A percentile compares a stretch with the other conserved stretches of the same genome.
phyloP scores from a whole-genome alignment of 2,888 invertebrate genomes.

The Ptilodon capucinus region DNA sequence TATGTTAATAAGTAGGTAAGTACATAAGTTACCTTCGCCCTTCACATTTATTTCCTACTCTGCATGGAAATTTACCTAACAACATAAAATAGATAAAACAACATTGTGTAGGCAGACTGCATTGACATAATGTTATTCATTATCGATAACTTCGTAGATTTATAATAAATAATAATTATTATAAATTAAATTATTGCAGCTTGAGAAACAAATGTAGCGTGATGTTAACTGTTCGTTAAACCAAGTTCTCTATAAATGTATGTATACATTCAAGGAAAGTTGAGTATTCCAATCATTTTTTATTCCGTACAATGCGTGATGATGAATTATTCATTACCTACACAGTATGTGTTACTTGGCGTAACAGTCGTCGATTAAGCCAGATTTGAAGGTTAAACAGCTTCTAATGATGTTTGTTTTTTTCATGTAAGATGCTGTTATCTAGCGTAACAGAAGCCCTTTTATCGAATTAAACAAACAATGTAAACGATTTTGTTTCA shows the following conservation, averaged over 20 bases:
- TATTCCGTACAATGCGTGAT: constrained; percentile 38
- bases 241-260: constrained; percentile 27
- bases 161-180: not conserved
- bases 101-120: not conserved
- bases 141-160: not conserved
- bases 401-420: not conserved
- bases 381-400: constrained; percentile 25
- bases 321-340: constrained; percentile 54
- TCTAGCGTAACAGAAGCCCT: not conserved
- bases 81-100: not conserved
- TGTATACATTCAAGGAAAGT: constrained; percentile 40
- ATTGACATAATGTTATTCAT: not conserved
- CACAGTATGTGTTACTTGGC: constrained; percentile 33
- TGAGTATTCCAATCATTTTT: constrained; percentile 50
- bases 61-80: not conserved
- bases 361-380: constrained; percentile 38
- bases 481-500: not conserved
- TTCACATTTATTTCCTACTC: not conserved
- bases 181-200: not conserved
- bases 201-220: constrained; percentile 16
- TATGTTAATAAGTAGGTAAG: no score
- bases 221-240: constrained; percentile 17
- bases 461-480: not conserved
- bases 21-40: not conserved
- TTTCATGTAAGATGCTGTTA: not conserved